Evolutionary conservation across 1,140 invertebrate species (phyloP).

Genomic region (Rhagoletis zephyria): DNA sequence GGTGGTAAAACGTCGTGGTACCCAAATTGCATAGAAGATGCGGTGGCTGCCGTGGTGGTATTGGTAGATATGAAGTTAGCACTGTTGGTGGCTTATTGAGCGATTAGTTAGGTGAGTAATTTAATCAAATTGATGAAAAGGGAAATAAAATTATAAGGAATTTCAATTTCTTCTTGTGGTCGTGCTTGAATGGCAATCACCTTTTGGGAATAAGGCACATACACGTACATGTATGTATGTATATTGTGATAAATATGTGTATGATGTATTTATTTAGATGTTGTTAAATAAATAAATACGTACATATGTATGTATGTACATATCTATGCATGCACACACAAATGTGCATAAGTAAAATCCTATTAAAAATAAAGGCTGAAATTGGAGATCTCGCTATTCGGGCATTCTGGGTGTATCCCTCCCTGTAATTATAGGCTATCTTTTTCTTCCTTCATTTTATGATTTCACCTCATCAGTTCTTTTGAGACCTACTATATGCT

Average conservation of each 20-base stretch:
- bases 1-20: neutral
- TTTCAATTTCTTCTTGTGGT: constrained; percentile 34
- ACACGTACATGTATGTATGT: too few species aligned
- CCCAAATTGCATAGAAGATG: neutral
- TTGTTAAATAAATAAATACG: too few species aligned
- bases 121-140: constrained; percentile 51
- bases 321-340: too few species aligned
- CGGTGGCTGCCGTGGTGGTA: neutral
- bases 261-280: neutral
- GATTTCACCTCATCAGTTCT: too few species aligned
- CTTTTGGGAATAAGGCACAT: neutral
- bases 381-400: too few species aligned
- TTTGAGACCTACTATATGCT: too few species aligned
- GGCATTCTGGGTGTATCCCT: too few species aligned
- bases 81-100: constrained; percentile 50
- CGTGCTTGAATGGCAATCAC: neutral
- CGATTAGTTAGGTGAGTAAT: constrained; percentile 49
- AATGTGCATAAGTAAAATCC: too few species aligned
- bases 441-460: too few species aligned
- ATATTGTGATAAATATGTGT: constrained; percentile 3
- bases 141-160: constrained; percentile 50
- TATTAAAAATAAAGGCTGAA: too few species aligned
- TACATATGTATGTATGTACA: too few species aligned
- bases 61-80: neutral
- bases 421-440: too few species aligned